A percentile compares a stretch with the other conserved stretches of the same genome.
phyloP scores from a whole-genome alignment of 1,140 invertebrate genomes.

The Drosophila subobscura region DNA sequence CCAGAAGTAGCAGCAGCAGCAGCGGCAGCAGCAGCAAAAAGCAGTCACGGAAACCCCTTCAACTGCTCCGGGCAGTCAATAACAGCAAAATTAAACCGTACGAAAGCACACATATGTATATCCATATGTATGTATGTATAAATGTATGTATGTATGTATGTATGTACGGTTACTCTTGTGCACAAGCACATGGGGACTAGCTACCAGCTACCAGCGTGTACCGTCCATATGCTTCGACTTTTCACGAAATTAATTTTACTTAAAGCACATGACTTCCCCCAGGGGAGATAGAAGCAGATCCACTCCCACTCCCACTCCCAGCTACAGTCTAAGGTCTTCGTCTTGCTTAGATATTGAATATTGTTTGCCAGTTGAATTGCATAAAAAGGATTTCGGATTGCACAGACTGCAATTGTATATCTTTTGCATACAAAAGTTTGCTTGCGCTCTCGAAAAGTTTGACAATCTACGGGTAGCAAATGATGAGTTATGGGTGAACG shows the following conservation, averaged over 20 bases:
- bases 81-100: conserved; percentile 78
- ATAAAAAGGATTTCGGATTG: conserved; percentile 38
- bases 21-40: conserved; percentile 7
- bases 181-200: no score
- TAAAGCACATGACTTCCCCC: conserved; percentile 30
- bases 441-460: conserved; percentile 38
- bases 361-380: conserved; percentile 50
- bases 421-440: conserved; percentile 40
- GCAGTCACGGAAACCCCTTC: conserved; percentile 48
- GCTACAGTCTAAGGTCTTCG: background rate
- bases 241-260: conserved; percentile 46
- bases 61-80: conserved; percentile 65
- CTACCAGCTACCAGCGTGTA: background rate
- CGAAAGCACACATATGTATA: conserved; percentile 53
- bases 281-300: conserved; percentile 19
- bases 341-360: conserved; percentile 24
- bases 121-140: conserved; percentile 21
- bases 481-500: conserved; percentile 39
- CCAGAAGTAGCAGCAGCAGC: conserved; percentile 23
- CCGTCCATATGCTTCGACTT: conserved; percentile 32
- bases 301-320: background rate
- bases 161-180: background rate
- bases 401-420: conserved; percentile 43
- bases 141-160: no score
- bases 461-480: conserved; percentile 39